Evolutionary conservation across 2,797 vertebrate species (phyloP).

Genomic region (Okamejei kenojei): DNA sequence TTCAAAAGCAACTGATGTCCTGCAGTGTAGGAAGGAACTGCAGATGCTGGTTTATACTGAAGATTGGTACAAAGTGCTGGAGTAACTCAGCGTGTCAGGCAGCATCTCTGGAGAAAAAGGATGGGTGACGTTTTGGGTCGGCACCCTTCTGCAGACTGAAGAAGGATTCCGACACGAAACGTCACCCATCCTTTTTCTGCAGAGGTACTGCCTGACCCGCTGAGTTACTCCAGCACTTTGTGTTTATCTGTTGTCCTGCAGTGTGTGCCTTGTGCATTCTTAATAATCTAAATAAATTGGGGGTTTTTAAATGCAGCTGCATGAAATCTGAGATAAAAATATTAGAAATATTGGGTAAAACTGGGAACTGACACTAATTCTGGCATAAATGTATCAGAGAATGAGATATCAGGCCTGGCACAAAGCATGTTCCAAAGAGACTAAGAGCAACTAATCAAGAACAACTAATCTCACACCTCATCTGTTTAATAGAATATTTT

Average conservation of each 20-base stretch:
- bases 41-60: too few species aligned
- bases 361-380: not conserved
- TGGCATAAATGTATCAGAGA: not conserved
- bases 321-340: not conserved
- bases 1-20: not conserved
- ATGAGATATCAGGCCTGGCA: not conserved
- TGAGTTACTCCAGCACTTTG: too few species aligned
- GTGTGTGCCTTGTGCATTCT: not conserved
- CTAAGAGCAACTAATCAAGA: not conserved
- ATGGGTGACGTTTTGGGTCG: too few species aligned
- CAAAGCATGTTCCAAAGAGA: not conserved
- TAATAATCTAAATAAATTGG: slow-evolving; percentile 18
- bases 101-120: too few species aligned
- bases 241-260: not conserved
- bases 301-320: not conserved
- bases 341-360: not conserved
- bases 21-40: not conserved
- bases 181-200: too few species aligned
- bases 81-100: too few species aligned
- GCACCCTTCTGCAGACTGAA: too few species aligned
- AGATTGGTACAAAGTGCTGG: too few species aligned
- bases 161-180: too few species aligned
- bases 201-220: too few species aligned
- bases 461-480: too few species aligned
- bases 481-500: too few species aligned